Evolutionary conservation across 2,797 vertebrate genomes (phyloP).

Genomic region (Acanthis flammea): DNA sequence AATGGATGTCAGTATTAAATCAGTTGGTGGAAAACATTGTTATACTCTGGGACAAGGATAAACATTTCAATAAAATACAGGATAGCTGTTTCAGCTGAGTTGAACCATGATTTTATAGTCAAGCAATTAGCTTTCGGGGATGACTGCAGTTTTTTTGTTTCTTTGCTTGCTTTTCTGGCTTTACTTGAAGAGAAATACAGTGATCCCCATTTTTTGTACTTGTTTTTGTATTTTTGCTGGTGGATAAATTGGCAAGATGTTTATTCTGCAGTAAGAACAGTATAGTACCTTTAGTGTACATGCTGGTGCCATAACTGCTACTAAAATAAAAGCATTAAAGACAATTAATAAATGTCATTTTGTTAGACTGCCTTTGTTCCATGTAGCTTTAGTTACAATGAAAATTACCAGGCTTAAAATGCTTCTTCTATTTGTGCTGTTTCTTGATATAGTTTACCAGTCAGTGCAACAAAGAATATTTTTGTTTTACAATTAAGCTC

Average conservation of each 20-base stretch:
- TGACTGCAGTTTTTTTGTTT: neutral
- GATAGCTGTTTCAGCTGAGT: neutral
- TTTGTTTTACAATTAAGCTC: neutral
- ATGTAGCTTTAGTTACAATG: neutral
- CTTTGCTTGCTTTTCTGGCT: neutral
- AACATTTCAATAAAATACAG: constrained; percentile 55
- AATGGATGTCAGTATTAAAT: constrained; percentile 47
- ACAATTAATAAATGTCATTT: neutral
- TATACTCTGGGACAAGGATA: neutral
- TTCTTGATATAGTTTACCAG: neutral
- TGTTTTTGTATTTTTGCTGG: neutral
- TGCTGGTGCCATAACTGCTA: neutral
- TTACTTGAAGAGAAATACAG: neutral
- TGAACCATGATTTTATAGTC: neutral
- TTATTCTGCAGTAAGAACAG: neutral
- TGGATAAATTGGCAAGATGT: neutral
- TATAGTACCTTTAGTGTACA: neutral
- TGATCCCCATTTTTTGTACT: neutral
- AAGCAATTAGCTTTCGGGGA: neutral
- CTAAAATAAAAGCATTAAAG: neutral
- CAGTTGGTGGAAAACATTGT: constrained; percentile 16
- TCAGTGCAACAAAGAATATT: neutral
- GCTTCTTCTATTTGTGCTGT: neutral
- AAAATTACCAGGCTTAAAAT: neutral
- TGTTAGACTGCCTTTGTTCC: neutral